phyloP scores from a whole-genome alignment of 2,113 vertebrate species.

The Callocephalon fimbriatum region DNA sequence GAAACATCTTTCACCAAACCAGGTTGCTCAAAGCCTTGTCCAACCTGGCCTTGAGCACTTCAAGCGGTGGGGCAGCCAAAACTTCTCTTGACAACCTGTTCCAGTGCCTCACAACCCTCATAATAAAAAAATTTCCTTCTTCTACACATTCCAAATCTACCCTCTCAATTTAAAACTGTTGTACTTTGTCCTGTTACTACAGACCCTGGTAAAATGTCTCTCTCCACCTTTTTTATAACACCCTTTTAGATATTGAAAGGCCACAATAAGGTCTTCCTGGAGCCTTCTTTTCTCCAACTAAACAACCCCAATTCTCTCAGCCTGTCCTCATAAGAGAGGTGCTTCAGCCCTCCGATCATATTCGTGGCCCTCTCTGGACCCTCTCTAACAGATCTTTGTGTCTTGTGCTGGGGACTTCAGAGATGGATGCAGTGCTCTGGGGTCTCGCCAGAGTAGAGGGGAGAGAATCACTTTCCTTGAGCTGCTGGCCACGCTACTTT shows the following conservation, averaged over 20 bases:
- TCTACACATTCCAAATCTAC: neutral
- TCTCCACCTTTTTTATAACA: neutral
- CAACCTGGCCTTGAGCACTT: neutral
- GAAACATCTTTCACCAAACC: neutral
- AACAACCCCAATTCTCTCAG: neutral
- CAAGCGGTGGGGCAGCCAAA: neutral
- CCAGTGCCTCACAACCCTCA: neutral
- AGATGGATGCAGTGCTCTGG: neutral
- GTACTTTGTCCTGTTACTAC: neutral
- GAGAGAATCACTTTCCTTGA: fast-evolving
- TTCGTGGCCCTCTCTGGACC: neutral
- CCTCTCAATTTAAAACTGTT: neutral
- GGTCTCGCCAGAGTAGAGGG: neutral
- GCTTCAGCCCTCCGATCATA: neutral
- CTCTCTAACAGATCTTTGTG: neutral
- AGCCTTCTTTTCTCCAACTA: neutral
- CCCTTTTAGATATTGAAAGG: neutral
- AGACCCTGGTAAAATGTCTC: neutral
- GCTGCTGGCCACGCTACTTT: fast-evolving
- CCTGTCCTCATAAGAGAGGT: neutral
- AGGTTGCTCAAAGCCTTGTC: neutral
- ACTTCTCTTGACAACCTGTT: neutral
- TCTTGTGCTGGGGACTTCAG: fast-evolving
- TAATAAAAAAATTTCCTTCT: neutral
- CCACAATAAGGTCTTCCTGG: neutral